Conservation (phyloP, 2,888 invertebrate species). For the Ochropleura leucogaster region DNA sequence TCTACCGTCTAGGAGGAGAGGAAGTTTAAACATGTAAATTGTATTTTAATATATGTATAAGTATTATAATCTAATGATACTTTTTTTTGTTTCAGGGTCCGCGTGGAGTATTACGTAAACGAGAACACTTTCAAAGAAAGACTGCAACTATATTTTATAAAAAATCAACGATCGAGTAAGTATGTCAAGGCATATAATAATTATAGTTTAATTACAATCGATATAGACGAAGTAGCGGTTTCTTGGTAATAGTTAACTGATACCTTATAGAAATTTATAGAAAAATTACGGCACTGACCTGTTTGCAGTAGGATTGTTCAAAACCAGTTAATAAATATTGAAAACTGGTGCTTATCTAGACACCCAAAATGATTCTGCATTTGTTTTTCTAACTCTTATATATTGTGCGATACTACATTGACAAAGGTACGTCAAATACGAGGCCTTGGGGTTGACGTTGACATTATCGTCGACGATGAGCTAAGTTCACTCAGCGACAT, state of each 20-base stretch:
- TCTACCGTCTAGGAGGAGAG: neutral
- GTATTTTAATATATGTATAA: too few species aligned
- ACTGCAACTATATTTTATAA: slow-evolving; percentile 99
- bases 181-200: slow-evolving; percentile 74
- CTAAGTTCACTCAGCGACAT: too few species aligned
- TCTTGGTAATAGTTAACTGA: neutral
- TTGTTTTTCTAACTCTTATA: too few species aligned
- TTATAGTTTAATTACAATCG: neutral
- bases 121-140: slow-evolving; percentile 99
- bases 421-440: too few species aligned
- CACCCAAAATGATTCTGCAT: too few species aligned
- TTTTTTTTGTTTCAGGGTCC: slow-evolving; percentile 95
- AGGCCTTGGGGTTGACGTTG: too few species aligned
- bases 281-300: too few species aligned
- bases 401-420: too few species aligned
- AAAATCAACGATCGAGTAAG: slow-evolving; percentile 99
- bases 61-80: neutral
- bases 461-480: too few species aligned
- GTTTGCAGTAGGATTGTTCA: too few species aligned
- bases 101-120: slow-evolving; percentile 99
- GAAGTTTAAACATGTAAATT: neutral
- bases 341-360: too few species aligned
- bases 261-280: neutral
- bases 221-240: neutral
- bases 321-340: too few species aligned